These are phyloP conservation scores for Pelodytes ibericus DNA, from an alignment of 2,797 vertebrate genomes.

Conservation along the genomic window DNA sequence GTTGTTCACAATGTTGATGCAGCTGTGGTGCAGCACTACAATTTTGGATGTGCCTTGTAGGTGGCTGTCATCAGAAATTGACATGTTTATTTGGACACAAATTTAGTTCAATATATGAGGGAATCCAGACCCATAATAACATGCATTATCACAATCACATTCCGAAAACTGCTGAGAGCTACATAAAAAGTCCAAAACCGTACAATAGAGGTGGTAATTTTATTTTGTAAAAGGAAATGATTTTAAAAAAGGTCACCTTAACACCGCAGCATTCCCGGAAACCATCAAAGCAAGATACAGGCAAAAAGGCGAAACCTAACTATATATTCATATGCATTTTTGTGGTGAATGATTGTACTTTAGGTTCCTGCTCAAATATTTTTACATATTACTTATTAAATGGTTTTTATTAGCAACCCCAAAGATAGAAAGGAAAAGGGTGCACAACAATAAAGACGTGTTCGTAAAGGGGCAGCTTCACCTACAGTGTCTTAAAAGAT, in stretches of 20 bases:
- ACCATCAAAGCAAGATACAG: neutral
- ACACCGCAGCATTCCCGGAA: neutral
- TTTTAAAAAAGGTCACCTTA: slow-evolving; percentile 7
- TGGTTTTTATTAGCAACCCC: neutral
- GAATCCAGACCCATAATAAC: neutral
- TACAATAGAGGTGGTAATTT: neutral
- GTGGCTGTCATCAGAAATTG: neutral
- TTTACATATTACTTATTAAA: neutral
- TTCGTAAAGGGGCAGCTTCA: too few relatives aligned
- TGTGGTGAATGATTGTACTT: neutral
- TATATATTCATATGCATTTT: neutral
- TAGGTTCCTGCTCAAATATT: neutral
- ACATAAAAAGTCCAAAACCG: neutral
- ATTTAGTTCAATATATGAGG: neutral
- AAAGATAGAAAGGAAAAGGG: too few relatives aligned
- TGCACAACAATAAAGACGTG: too few relatives aligned
- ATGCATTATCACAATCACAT: neutral
- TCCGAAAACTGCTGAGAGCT: neutral
- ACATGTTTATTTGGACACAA: neutral
- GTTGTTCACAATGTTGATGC: too few relatives aligned
- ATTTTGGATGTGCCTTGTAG: too few relatives aligned
- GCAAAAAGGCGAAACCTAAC: neutral
- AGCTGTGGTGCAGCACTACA: too few relatives aligned
- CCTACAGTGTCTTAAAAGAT: too few relatives aligned
- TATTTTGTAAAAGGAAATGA: slow-evolving; percentile 1